These are phyloP conservation scores for Hylyphantes graminicola DNA, from an alignment of 1,140 invertebrate species.

Conservation along the genomic window DNA sequence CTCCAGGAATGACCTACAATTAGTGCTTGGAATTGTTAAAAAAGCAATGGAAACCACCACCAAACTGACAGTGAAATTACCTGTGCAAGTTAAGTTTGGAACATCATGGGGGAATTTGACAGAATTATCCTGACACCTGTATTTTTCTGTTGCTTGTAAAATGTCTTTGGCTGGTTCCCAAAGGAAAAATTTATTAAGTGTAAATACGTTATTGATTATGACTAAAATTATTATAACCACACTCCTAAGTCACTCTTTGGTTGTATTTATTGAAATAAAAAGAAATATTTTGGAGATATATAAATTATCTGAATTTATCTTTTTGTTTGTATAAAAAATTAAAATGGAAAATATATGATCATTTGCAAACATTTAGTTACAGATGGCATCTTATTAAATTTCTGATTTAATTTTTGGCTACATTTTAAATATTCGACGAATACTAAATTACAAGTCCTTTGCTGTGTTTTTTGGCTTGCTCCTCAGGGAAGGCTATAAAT, in stretches of 20 bases:
- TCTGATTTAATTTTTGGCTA: background rate
- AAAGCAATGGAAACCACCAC: constrained; percentile 84
- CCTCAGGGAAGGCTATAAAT: background rate
- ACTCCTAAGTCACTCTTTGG: background rate
- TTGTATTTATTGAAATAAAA: background rate
- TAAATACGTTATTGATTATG: background rate
- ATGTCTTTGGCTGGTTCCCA: background rate
- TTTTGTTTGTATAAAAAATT: too few relatives aligned
- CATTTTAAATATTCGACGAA: background rate
- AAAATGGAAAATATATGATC: too few relatives aligned
- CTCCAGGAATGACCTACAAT: constrained; percentile 70
- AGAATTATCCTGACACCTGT: constrained; percentile 25
- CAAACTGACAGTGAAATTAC: constrained; percentile 79
- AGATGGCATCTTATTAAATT: background rate
- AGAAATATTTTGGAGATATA: background rate
- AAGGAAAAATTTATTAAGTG: background rate
- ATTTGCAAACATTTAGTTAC: background rate
- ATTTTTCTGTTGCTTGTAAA: background rate
- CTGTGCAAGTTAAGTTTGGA: constrained; percentile 87
- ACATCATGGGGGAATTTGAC: constrained; percentile 76
- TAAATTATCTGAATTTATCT: too few relatives aligned
- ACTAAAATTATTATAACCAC: background rate
- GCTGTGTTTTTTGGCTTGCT: background rate
- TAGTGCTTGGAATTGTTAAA: constrained; percentile 77
- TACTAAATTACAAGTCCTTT: background rate